Percentiles rank a stretch among this genome's conserved stretches.
These are phyloP conservation scores for Eulemur rubriventer DNA, from an alignment of 2,797 vertebrate species.

Conservation along the genomic window DNA sequence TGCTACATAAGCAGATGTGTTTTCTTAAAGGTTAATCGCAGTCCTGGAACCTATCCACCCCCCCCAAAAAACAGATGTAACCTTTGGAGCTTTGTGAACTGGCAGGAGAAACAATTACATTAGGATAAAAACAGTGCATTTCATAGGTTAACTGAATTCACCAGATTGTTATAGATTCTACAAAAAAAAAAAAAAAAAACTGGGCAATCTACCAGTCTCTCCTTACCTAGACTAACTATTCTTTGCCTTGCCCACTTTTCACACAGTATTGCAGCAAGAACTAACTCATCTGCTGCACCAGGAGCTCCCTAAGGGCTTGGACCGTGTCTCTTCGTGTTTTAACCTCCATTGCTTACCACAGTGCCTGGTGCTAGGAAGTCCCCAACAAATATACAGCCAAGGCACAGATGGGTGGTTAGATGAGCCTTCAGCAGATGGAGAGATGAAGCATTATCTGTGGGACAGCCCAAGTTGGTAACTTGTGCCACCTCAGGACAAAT, in stretches of 20 bases:
- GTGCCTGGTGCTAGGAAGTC: not conserved
- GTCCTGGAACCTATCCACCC: not conserved
- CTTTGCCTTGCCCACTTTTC: not conserved
- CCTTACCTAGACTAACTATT: not conserved
- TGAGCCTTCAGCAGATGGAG: not conserved
- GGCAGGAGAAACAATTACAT: not conserved
- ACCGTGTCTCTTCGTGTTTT: not conserved
- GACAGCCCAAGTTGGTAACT: not conserved
- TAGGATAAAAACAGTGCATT: not conserved
- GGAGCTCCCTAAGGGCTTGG: not conserved
- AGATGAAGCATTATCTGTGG: not conserved
- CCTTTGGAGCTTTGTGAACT: constrained; percentile 53
- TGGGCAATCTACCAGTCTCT: not conserved
- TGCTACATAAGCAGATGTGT: not conserved
- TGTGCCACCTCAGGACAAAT: not conserved
- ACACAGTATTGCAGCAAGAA: not conserved
- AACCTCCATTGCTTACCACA: not conserved
- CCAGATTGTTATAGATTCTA: not conserved
- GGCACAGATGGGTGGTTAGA: not conserved
- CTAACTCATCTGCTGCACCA: not conserved
- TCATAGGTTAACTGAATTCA: not conserved
- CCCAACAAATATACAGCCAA: not conserved
- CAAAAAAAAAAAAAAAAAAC: not conserved
- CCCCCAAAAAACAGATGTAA: constrained; percentile 46
- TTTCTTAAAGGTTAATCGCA: not conserved